Base-by-base conservation (phyloP, 2,113 vertebrate species). In the Cricetomys ansorgei region DNA sequence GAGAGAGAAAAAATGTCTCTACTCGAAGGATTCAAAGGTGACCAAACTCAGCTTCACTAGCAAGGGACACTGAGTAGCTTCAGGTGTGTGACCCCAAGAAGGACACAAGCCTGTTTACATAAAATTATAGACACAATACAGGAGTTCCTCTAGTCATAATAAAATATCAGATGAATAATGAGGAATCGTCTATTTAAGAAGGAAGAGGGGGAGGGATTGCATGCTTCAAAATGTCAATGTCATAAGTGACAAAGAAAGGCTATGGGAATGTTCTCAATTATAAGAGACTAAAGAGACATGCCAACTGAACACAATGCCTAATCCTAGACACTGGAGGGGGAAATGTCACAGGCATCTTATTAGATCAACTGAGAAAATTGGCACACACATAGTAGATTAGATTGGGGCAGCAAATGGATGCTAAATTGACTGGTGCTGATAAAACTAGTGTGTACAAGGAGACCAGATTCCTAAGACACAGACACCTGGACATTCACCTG, bases 201-300 rank as follows among this genome's bases (percentile, higher is more conserved):
- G 59, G 79, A 85, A 94, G 43, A 43, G 37, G 88, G 57, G 94
- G 91, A 89, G 80, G 91, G 55, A 53, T 37, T 15, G 21, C 84
- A 77, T 29, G 59, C 79, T 96, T 96, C 91, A 89, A 92, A 89
- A 97, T 90, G 96, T 95, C 95, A 95, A 31, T 93, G 96, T 97
- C 94, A 89, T 83, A 89, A 83, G 88, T 89, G 95, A 96, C 92
- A 93, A 92, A 97, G 80, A 86, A 65, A 91, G 50, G 86, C 76
- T 95, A 70, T 50, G 88, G 91, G 76, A 73, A 43, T 73, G 77
- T 57, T 94, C 87, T 88, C 83, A 84, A 97, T 96, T 93, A 96
- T 93, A 92, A 50, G 81, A 62, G 40, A 94, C 84, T 79, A 34
- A 91, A 85, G 59, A 88, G 73, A 86, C 53, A 3, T 64, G 94